A percentile compares a stretch with the other conserved stretches of the same genome.
Evolutionary conservation across 1,140 invertebrate genomes (phyloP).

Genomic region (Sycophaga agraensis): DNA sequence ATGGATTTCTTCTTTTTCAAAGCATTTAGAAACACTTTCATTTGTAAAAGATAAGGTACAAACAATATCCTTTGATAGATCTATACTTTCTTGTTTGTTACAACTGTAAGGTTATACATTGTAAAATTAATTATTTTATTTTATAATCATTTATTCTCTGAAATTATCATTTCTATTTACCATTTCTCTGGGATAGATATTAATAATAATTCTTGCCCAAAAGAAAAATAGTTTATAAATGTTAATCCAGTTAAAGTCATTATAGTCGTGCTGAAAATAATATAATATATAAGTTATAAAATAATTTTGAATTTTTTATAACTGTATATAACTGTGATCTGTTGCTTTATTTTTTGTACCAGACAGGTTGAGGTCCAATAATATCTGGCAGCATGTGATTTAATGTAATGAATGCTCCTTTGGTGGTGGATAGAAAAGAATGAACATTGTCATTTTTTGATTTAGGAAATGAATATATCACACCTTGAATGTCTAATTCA

Average conservation of each 20-base stretch:
- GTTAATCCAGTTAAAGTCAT: constrained; percentile 57
- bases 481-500: constrained; percentile 65
- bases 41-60: constrained; percentile 59
- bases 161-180: constrained; percentile 50
- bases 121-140: constrained; percentile 47
- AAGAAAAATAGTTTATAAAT: constrained; percentile 62
- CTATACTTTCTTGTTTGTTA: constrained; percentile 54
- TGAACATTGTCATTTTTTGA: constrained; percentile 61
- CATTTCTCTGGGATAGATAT: constrained; percentile 55
- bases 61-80: constrained; percentile 56
- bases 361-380: constrained; percentile 59
- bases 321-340: too few species aligned
- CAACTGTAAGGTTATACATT: constrained; percentile 50
- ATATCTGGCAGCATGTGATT: constrained; percentile 68
- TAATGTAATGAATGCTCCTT: constrained; percentile 69
- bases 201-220: constrained; percentile 61
- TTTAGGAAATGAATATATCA: constrained; percentile 68
- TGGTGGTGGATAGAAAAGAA: constrained; percentile 59
- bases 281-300: constrained; percentile 21
- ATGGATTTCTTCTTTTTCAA: constrained; percentile 48
- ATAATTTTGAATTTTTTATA: constrained; percentile 25
- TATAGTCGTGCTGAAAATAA: constrained; percentile 58
- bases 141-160: constrained; percentile 37
- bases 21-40: constrained; percentile 58
- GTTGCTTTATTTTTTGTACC: constrained; percentile 36